Evolutionary conservation across 1,140 invertebrate species (phyloP).

Genomic region (Aphis craccivora): DNA sequence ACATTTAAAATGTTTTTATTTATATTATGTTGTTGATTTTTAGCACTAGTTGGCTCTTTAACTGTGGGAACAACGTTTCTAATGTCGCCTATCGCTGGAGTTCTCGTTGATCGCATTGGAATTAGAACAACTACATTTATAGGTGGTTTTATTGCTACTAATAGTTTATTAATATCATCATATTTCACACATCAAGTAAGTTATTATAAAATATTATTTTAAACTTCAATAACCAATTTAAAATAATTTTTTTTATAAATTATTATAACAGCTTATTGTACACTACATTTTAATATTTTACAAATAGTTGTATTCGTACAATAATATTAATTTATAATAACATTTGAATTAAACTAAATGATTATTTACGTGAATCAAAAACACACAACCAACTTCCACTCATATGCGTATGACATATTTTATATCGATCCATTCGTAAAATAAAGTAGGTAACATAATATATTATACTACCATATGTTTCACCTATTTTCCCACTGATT

Average conservation of each 20-base stretch:
- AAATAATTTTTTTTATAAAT: not conserved
- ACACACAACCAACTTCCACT: not conserved
- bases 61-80: conserved; percentile 90
- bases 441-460: not conserved
- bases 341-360: not conserved
- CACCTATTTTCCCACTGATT: not conserved
- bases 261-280: not conserved
- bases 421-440: not conserved
- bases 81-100: conserved; percentile 86
- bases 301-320: not conserved
- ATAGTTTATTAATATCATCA: conserved; percentile 83
- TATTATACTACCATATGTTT: not conserved
- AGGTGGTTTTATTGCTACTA: conserved; percentile 79
- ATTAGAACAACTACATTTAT: conserved; percentile 81
- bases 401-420: not conserved
- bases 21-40: conserved; percentile 62
- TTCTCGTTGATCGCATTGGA: conserved; percentile 85
- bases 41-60: conserved; percentile 88
- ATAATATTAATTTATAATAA: not conserved
- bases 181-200: conserved; percentile 68
- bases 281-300: not conserved
- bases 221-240: not conserved
- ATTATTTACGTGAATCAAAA: not conserved
- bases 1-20: not conserved
- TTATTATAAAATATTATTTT: not conserved